Evolutionary conservation across 2,888 invertebrate genomes (phyloP), one percentile per base, ranked within the genome.

Genomic region (Exephanes ischioxanthus): DNA sequence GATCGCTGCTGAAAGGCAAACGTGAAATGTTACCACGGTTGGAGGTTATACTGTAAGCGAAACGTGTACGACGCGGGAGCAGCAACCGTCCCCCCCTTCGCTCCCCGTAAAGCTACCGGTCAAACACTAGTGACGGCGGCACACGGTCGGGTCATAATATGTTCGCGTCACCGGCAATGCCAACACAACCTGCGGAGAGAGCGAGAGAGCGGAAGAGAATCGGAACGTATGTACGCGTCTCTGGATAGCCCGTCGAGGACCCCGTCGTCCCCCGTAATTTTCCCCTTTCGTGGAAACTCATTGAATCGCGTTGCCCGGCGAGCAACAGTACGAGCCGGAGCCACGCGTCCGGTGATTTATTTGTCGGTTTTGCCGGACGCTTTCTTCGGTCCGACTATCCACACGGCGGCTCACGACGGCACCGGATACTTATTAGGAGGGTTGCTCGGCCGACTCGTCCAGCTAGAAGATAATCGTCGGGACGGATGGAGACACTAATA

Each of bases 131-230:
- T 78, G 81, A 76, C 83, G 82, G 87, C 88, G 88, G 75, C 85
- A 84, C 86, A 85, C 77, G 76, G 86, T 83, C 68, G 86, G 83
- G 87, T 89, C 86, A 90, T 92, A 92, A 92, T 92, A 92, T 92
- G 92, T 92, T 90, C 91, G 91, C 90, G 92, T 92, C 92, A 92
- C 89, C 86, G 90, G 88, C 92, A 92, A 90, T 89, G 90, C 90
- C 90, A 81, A 48, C 48, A 66, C 71, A 76, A 19, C 67, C 51
- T 37, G 16, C 51, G 63, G 70, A 66, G 22, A 79, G 66, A 79
- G 72, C 68, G 61, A 79, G 66, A 73, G 58, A 26, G 68, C 22
- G 19, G 16, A 33, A 33, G 70, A 76, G 70, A 78, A 86, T 81
- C 70, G 55, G 37, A 45, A 67, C 73, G 78, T 81, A 78, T 48